phyloP scores from a whole-genome alignment of 1,140 invertebrate species.

The Monochamus saltuarius region DNA sequence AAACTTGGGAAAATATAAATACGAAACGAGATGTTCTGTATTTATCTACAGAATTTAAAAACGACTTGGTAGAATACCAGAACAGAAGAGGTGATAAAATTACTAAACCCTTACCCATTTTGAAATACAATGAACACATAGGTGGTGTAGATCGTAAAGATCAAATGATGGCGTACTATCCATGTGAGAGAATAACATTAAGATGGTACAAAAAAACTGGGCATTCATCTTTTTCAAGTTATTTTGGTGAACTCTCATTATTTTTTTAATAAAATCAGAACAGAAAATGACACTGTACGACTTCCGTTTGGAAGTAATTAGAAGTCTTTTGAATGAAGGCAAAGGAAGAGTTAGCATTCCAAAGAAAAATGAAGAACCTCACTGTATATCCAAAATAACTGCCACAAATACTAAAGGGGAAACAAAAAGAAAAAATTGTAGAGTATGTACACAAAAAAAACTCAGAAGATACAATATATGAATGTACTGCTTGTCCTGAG shows the following conservation, averaged over 20 bases:
- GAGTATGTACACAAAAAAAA: neutral
- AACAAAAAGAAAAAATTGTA: neutral
- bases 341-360: neutral
- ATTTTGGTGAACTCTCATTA: constrained; percentile 12
- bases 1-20: too few species aligned
- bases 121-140: constrained; percentile 32
- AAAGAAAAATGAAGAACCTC: constrained; percentile 4
- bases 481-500: neutral
- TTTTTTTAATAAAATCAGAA: constrained; percentile 7
- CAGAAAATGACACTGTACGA: constrained; percentile 11
- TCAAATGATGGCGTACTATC: constrained; percentile 27
- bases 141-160: constrained; percentile 23
- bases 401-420: neutral
- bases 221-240: constrained; percentile 21
- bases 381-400: too few species aligned
- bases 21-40: too few species aligned
- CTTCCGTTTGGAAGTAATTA: constrained; percentile 4
- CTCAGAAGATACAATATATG: constrained; percentile 2
- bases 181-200: constrained; percentile 21
- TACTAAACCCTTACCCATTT: constrained; percentile 20
- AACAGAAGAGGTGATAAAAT: constrained; percentile 8
- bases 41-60: too few species aligned
- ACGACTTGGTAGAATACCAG: too few species aligned
- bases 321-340: constrained; percentile 1
- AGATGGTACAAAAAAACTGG: constrained; percentile 26